Evolutionary conservation across 92 coral and sea anemone species (phyloP), one percentile per base, ranked within the genome.

Genomic region (Actinernus sp.): DNA sequence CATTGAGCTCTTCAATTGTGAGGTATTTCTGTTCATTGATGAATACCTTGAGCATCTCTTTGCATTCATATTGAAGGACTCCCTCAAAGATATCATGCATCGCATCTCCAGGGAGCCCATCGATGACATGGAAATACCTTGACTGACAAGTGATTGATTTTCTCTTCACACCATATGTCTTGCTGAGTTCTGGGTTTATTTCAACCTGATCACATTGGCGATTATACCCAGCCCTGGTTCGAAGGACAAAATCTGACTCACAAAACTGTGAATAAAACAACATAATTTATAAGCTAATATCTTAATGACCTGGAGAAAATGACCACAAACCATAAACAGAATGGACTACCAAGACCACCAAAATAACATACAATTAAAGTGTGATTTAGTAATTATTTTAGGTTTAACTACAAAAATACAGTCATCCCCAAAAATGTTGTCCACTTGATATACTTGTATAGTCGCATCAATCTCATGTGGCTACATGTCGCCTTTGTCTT

Each of bases 31-130:
- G 57, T 18, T 78, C 82, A 31, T 22, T 22, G 4, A 85, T 71
- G 22, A 78, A 49, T 10, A 21, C 31, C 18, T 85, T 85, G 33
- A 85, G 57, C 62, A 67, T 46, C 30, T 78, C 82, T 52, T 78
- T 78, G 55, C 48, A 43, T 8, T 53, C 23, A 31, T 78, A 78
- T 38, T 77, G 86, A 8, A 84, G 37, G 5, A 84, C 69, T 0
- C 81, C 91, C 57, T 84, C 85, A 14, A 85, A 53, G 10, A 79
- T 29, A 44, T 85, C 92, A 72, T 79, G 92, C 91, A 85, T 85
- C 1, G 78, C 86, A 85, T 85, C 91, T 14, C 75, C 76, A 46
- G 86, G 86, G 8, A 84, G 49, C 23, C 92, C 87, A 65, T 74
- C 69, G 20, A 78, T 29, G 14, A 71, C 77, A 79, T 66, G 78